Evolutionary conservation across 2,113 vertebrate genomes (phyloP).

Genomic region (Seriola rivoliana): DNA sequence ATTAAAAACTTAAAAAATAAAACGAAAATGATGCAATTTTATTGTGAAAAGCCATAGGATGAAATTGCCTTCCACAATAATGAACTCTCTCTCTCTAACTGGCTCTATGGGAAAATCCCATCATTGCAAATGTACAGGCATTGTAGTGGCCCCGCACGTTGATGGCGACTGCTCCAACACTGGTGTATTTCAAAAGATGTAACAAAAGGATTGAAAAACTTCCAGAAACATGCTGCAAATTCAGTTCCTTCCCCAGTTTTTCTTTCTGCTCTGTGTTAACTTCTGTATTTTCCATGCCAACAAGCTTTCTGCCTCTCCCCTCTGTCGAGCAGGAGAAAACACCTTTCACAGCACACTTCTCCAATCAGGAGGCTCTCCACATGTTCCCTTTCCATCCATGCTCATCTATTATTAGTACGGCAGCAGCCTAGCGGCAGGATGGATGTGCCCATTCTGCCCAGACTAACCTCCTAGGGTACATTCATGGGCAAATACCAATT

Average conservation of each 20-base stretch:
- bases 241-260: background rate
- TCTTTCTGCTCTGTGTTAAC: background rate
- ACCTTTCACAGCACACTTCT: conserved; percentile 1
- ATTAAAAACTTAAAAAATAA: no score
- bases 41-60: background rate
- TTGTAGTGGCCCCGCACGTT: background rate
- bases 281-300: background rate
- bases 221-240: background rate
- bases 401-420: conserved; percentile 43
- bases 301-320: background rate
- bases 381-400: conserved; percentile 15
- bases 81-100: background rate
- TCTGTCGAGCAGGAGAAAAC: conserved; percentile 13
- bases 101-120: background rate
- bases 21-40: background rate
- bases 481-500: conserved; percentile 39
- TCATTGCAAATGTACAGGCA: background rate
- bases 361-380: conserved; percentile 35
- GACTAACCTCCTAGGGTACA: conserved; percentile 22
- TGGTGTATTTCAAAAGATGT: background rate
- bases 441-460: conserved; percentile 31
- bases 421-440: conserved; percentile 25
- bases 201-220: background rate
- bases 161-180: background rate
- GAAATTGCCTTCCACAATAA: background rate